Base-by-base conservation (phyloP, 2,113 vertebrate species). In the Apistogramma diplotaenia region DNA sequence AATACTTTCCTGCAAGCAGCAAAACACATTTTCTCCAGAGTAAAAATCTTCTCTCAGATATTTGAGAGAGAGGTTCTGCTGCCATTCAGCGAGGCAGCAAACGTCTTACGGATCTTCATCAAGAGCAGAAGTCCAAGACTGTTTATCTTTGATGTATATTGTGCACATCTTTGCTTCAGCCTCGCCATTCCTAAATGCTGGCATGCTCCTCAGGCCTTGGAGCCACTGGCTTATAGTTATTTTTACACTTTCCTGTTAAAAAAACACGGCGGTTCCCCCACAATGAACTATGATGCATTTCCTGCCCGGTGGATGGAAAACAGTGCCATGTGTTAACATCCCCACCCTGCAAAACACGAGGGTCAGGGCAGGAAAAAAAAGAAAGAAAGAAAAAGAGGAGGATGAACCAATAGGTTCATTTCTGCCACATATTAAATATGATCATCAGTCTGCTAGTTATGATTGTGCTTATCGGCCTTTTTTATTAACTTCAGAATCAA, bases 231-330 rank as follows among this genome's bases (percentile, higher is more conserved):
- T 93, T 57, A 93, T 94, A 94, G 97, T 97, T 98, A 98, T 99
- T 98, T 99, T 98, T 98, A 96, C 94, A 95, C 96, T 97, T 99
- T 98, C 97, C 97, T 98, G 96, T 98, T 90, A 85, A 92, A 95
- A 96, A 97, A 97, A 96, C 85, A 92, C 51, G 78, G 51, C 92
- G 90, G 89, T 88, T 81, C 95, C 96, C 95, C 96, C 95, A 97
- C 97, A 98, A 97, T 97, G 95, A 97, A 94, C 96, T 85, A 80
- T 98, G 97, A 98, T 98, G 97, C 97, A 97, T 96, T 99, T 99
- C 97, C 98, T 98, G 96, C 93, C 93, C 86, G 93, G 94, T 96
- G 95, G 94, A 96, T 97, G 95, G 97, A 98, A 97, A 99, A 97
- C 96, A 96, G 96, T 88, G 94, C 96, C 96, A 95, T 97, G 96